Base-by-base conservation (phyloP, 2,888 invertebrate genomes). In the Hymenopus coronatus region DNA sequence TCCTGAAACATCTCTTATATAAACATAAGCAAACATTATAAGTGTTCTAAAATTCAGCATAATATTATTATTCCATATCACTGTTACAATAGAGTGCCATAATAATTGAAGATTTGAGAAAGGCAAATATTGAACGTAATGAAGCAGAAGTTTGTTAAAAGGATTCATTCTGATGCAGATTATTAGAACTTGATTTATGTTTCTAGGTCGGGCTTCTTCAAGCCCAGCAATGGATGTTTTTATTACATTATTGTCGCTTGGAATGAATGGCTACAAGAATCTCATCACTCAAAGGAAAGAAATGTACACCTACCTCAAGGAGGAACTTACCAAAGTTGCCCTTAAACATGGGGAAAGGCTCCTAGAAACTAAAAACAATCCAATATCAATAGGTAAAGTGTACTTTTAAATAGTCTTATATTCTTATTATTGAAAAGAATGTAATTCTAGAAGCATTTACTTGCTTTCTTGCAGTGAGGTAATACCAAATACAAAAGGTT, bases 171-270 rank as follows among this genome's bases (percentile, higher is more conserved):
- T 20, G 15, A 2, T 2, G 8, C 20, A 70, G 25, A 70, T 20
- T 70, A 70, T 20, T 6, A 70, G 20, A 70, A 70, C 15, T 15
- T 70, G 20, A 20, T 70, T 82, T 87, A 83, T 83, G 88, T 84
- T 90, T 92, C 90, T 92, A 94, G 96, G 97, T 70, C 94, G 97
- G 90, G 97, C 96, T 6, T 96, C 96, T 40, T 94, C 95, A 14
- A 95, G 96, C 88, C 96, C 97, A 88, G 94, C 95, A 0, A 93
- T 96, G 91, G 97, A 97, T 93, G 94, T 97, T 12, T 95, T 97
- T 92, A 96, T 97, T 92, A 97, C 97, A 0, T 92, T 97, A 25
- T 93, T 97, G 83, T 95, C 95, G 20, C 93, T 97, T 90, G 97
- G 97, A 4, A 94, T 94, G 91, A 93, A 93, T 86, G 96, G 96